Conservation (phyloP, 1,140 invertebrate genomes). For the Drosophila subobscura region DNA sequence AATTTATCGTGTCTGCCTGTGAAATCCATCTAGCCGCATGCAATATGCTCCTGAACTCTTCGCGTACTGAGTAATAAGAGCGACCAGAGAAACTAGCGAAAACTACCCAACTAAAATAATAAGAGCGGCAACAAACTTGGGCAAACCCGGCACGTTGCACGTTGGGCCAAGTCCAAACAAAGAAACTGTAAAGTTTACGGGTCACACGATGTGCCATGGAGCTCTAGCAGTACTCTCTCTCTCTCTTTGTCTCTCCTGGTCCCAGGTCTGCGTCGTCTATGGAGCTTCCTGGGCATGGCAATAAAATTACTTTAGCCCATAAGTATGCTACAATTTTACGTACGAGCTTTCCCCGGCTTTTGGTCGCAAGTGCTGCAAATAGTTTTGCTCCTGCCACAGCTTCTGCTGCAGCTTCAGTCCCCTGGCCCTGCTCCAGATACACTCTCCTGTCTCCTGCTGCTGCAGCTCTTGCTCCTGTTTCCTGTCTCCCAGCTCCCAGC, state of each 20-base stretch:
- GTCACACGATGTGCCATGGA: constrained; percentile 62
- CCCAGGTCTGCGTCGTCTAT: constrained; percentile 58
- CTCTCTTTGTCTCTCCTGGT: constrained; percentile 36
- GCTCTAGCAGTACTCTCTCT: constrained; percentile 23
- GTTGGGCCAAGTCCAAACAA: constrained; percentile 72
- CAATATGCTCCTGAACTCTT: no score
- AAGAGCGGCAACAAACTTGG: constrained; percentile 74
- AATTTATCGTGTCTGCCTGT: no score
- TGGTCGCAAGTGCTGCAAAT: constrained; percentile 70
- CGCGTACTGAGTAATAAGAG: neutral
- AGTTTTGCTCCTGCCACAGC: constrained; percentile 59
- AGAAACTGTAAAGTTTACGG: constrained; percentile 79
- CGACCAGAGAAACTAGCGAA: constrained; percentile 26
- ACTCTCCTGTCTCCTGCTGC: no score
- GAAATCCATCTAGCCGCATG: no score
- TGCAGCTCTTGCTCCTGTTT: neutral
- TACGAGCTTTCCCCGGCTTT: constrained; percentile 54
- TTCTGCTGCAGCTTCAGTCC: constrained; percentile 4
- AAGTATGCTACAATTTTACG: constrained; percentile 72
- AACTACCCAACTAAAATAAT: constrained; percentile 76
- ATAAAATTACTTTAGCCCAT: constrained; percentile 74
- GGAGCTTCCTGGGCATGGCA: constrained; percentile 72
- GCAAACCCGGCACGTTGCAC: constrained; percentile 12
- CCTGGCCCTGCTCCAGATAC: neutral
- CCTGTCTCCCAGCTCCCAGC: neutral